Evolutionary conservation across 2,113 vertebrate species (phyloP).

Genomic region (Pampusana beccarii): DNA sequence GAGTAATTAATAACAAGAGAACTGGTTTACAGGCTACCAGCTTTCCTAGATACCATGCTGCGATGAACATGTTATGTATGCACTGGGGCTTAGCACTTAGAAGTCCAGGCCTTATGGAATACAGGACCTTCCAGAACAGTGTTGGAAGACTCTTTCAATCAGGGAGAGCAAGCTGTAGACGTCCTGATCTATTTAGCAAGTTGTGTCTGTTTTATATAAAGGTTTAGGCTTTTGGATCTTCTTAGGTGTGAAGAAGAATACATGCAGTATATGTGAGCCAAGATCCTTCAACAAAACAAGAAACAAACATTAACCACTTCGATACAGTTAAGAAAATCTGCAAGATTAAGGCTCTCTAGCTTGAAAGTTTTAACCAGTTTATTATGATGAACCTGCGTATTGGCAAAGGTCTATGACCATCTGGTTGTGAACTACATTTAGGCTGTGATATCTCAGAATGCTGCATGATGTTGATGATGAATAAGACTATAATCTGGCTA

Average conservation of each 20-base stretch:
- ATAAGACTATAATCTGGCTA: background rate
- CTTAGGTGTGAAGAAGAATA: background rate
- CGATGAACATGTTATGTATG: background rate
- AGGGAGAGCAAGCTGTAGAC: background rate
- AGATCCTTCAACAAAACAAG: background rate
- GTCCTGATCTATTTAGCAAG: background rate
- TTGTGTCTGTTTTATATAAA: background rate
- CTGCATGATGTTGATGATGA: fast-evolving
- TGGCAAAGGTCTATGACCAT: background rate
- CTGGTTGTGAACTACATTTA: background rate
- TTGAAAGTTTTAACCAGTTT: background rate
- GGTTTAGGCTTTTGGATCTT: background rate
- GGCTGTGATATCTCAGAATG: background rate
- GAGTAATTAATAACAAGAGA: background rate
- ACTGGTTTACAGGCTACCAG: background rate
- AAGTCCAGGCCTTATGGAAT: background rate
- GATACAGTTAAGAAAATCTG: background rate
- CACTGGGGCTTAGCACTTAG: background rate
- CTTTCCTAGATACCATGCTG: background rate
- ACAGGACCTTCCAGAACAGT: background rate
- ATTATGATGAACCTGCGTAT: background rate
- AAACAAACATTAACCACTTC: background rate
- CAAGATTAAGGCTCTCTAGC: background rate
- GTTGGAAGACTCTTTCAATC: background rate
- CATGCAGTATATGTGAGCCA: background rate